phyloP scores from a whole-genome alignment of 2,888 invertebrate genomes.

The Rhaphigaster nebulosa region DNA sequence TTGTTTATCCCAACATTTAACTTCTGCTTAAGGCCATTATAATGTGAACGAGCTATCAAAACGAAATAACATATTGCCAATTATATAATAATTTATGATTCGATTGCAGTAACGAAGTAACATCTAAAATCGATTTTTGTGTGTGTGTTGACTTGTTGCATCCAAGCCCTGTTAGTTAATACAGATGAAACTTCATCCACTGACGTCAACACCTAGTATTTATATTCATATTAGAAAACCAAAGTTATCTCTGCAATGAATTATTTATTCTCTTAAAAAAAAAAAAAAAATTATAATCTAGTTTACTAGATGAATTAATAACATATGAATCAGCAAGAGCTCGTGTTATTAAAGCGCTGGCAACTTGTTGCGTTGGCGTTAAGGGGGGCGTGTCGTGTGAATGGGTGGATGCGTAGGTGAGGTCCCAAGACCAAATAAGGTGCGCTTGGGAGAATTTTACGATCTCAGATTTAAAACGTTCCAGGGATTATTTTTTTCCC shows the following conservation, averaged over 20 bases:
- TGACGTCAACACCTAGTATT: too few species aligned
- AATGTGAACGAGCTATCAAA: too few species aligned
- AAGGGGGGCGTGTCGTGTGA: background rate
- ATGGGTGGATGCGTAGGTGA: constrained; percentile 55
- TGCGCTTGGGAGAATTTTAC: background rate
- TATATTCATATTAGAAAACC: background rate
- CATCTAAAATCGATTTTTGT: too few species aligned
- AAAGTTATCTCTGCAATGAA: background rate
- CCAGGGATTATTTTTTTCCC: background rate
- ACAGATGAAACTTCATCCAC: too few species aligned
- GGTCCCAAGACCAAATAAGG: constrained; percentile 9
- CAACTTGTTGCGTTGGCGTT: background rate
- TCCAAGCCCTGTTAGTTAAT: too few species aligned
- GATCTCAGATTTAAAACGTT: background rate
- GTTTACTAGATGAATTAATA: background rate
- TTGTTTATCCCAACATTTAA: too few species aligned
- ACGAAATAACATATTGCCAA: too few species aligned
- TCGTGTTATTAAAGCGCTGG: background rate
- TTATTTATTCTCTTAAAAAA: background rate
- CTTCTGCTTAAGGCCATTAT: too few species aligned
- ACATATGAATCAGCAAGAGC: background rate
- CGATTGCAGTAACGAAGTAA: too few species aligned
- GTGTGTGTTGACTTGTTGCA: too few species aligned
- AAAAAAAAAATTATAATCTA: background rate
- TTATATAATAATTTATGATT: too few species aligned